These are phyloP conservation scores for Drosophila testacea DNA, from an alignment of 2,888 invertebrate genomes.

Conservation along the genomic window DNA sequence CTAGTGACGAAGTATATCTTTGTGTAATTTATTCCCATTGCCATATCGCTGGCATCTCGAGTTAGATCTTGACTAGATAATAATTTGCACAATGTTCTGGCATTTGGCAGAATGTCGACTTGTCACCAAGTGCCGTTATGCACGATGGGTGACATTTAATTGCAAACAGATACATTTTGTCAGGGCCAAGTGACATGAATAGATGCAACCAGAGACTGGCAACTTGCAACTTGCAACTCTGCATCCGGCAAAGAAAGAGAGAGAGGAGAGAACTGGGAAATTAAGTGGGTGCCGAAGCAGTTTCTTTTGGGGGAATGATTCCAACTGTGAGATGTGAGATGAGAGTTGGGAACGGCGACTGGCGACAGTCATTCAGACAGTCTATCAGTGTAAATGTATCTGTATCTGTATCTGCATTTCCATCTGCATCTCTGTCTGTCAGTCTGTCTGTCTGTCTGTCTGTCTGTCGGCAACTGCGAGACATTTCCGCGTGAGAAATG, in stretches of 20 bases:
- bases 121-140: slow-evolving; percentile 62
- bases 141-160: slow-evolving; percentile 74
- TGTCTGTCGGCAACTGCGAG: slow-evolving; percentile 48
- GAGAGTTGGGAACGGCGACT: slow-evolving; percentile 17
- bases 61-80: slow-evolving; percentile 47
- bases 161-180: slow-evolving; percentile 81
- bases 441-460: too few relatives aligned
- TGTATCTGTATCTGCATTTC: slow-evolving; percentile 18
- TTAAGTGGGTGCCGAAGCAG: slow-evolving; percentile 71
- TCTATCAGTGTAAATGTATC: slow-evolving; percentile 34
- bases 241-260: slow-evolving; percentile 59
- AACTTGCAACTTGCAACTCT: slow-evolving; percentile 33
- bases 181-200: slow-evolving; percentile 61
- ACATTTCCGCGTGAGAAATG: slow-evolving; percentile 75
- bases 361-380: slow-evolving; percentile 42
- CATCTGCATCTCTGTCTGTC: slow-evolving; percentile 20
- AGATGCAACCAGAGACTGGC: slow-evolving; percentile 39
- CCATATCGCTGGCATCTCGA: slow-evolving; percentile 4
- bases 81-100: slow-evolving; percentile 34
- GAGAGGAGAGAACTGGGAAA: slow-evolving; percentile 54
- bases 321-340: slow-evolving; percentile 35
- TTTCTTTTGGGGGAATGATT: slow-evolving; percentile 32
- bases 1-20: background rate
- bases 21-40: background rate
- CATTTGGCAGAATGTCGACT: slow-evolving; percentile 53